These are phyloP conservation scores for Mesopsocus fuscifrons DNA, from an alignment of 2,888 invertebrate genomes.

Conservation along the genomic window DNA sequence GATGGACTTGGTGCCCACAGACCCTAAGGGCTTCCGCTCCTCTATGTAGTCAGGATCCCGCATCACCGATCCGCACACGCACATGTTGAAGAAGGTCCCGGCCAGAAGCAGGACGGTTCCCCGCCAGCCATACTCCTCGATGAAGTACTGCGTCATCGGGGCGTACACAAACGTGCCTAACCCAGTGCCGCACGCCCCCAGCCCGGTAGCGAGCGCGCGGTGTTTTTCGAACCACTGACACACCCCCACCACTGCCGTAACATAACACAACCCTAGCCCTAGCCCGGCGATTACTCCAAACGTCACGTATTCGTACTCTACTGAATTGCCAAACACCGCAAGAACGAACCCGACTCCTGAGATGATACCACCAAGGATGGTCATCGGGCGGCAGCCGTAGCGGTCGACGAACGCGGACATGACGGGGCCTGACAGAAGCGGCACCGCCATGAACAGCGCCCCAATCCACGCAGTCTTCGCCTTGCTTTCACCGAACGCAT, in stretches of 20 bases:
- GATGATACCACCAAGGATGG: conserved; percentile 52
- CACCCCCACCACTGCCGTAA: conserved; percentile 77
- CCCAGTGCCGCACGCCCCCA: conserved; percentile 77
- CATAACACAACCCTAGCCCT: conserved; percentile 68
- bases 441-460: conserved; percentile 75
- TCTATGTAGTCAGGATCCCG: conserved; percentile 72
- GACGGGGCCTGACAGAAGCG: conserved; percentile 63
- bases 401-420: conserved; percentile 71
- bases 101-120: conserved; percentile 63
- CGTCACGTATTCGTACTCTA: conserved; percentile 64
- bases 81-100: conserved; percentile 66
- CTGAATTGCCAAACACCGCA: conserved; percentile 40
- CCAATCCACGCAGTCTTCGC: conserved; percentile 81
- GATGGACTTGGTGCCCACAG: conserved; percentile 28
- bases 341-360: conserved; percentile 57
- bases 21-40: conserved; percentile 20
- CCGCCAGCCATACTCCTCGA: conserved; percentile 67
- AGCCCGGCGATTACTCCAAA: conserved; percentile 72
- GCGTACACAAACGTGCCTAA: conserved; percentile 79
- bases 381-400: conserved; percentile 65
- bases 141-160: conserved; percentile 60
- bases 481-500: conserved; percentile 61
- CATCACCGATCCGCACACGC: conserved; percentile 73
- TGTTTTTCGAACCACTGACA: conserved; percentile 87
- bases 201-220: conserved; percentile 65